Percentiles rank a stretch among this genome's conserved stretches.
Conservation (phyloP, 2,797 vertebrate genomes). For the Propithecus deckenii region DNA sequence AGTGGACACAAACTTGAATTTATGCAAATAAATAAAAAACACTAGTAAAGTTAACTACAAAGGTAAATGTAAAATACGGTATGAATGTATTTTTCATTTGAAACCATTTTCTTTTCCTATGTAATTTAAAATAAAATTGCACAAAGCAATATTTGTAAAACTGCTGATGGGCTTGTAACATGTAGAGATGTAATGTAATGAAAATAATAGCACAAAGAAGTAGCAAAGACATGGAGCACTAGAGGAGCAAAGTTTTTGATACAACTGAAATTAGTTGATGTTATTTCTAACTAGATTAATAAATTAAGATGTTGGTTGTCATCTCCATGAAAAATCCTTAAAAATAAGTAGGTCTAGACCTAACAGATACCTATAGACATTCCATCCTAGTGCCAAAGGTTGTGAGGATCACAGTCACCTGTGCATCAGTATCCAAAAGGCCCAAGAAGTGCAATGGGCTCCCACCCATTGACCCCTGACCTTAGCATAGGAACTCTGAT, state of each 20-base stretch:
- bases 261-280: background rate
- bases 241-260: background rate
- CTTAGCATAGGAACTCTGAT: background rate
- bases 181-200: background rate
- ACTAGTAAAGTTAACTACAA: background rate
- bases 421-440: background rate
- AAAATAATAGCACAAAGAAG: background rate
- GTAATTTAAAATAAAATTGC: background rate
- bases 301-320: background rate
- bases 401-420: background rate
- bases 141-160: background rate
- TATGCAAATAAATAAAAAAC: background rate
- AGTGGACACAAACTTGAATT: background rate
- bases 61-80: background rate
- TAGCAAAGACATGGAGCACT: too few species aligned
- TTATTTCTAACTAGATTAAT: background rate
- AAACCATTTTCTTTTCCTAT: background rate
- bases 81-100: background rate
- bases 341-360: background rate
- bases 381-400: background rate
- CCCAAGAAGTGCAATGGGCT: background rate
- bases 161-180: background rate
- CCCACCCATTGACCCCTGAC: background rate
- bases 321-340: background rate
- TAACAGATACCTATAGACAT: background rate